Conservation (phyloP, 2,797 vertebrate genomes). For the Uromys caudimaculatus region DNA sequence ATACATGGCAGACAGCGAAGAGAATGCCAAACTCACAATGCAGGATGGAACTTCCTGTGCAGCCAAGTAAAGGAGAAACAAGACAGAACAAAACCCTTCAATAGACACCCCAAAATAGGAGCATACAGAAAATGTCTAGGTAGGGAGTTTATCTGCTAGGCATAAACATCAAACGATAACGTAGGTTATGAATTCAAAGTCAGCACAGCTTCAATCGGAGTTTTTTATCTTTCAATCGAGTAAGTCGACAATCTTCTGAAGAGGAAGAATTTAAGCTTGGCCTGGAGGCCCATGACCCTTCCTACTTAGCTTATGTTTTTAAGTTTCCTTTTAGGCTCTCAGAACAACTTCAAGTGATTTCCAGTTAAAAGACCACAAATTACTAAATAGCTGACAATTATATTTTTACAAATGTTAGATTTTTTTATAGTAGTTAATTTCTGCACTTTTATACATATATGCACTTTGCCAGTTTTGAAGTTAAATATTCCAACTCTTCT, state of each 20-base stretch:
- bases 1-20: conserved; percentile 58
- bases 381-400: background rate
- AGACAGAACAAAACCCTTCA: conserved; percentile 81
- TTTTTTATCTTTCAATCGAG: conserved; percentile 36
- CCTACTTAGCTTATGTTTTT: background rate
- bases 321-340: background rate
- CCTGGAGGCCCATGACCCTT: background rate
- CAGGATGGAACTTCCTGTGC: conserved; percentile 81
- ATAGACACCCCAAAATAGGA: conserved; percentile 50
- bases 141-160: conserved; percentile 58
- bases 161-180: background rate
- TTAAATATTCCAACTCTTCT: background rate
- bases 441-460: background rate
- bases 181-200: background rate
- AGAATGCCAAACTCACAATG: conserved; percentile 65
- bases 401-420: background rate
- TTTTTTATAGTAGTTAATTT: background rate
- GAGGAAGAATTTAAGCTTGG: conserved; percentile 39
- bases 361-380: background rate
- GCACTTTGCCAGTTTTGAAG: background rate
- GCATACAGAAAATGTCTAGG: conserved; percentile 35
- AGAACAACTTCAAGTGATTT: background rate
- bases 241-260: background rate
- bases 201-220: conserved; percentile 51
- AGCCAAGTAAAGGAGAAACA: conserved; percentile 78